Base-by-base conservation (phyloP, 2,888 invertebrate genomes). In the Hirudinaria manillensis region DNA sequence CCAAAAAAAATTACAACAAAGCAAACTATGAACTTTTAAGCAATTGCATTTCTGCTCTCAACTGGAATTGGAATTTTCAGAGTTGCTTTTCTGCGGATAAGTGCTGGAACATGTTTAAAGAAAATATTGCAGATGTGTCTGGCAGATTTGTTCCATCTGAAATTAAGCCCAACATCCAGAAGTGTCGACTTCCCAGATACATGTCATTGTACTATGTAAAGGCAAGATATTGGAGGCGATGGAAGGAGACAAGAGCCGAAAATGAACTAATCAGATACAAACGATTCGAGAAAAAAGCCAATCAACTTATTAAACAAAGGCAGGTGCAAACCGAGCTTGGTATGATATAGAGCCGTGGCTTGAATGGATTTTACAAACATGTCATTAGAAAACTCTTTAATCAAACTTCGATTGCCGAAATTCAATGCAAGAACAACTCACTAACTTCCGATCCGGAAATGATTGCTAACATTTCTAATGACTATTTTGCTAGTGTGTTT, bases 341-440 rank as follows among this genome's bases (percentile, higher is more conserved):
- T 24, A 3, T 56, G 27, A 56, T 56, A 56, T 7, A 56, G 56
- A 56, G 56, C 27, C 6, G 6, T 56, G 13, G 27, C 56, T 27
- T 56, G 27, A 56, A 56, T 56, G 56, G 56, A 56, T 53, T 53
- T 21, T 16, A 53, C 56, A 56, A 27, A 27, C 13, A 56, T 56
- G 27, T 56, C 56, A 56, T 7, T 27, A 56, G 56, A 27, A 56
- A 56, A 56, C 56, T 56, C 27, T 56, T 56, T 27, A 56, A 56
- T 27, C 27, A 27, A 21, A 56, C 56, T 16, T 56, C 56, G 27
- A 4, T 56, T 27, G 16, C n/a, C 56, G 56, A 56, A 56, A 27
- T 56, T 56, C 56, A 56, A 56, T 56, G 56, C 56, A 56, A 56
- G n/a, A 27, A 56, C 56, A 56, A 56, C 56, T 56, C 56, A 56